Evolutionary conservation across 2,113 vertebrate genomes (phyloP).

Genomic region (Anolis sagrei): DNA sequence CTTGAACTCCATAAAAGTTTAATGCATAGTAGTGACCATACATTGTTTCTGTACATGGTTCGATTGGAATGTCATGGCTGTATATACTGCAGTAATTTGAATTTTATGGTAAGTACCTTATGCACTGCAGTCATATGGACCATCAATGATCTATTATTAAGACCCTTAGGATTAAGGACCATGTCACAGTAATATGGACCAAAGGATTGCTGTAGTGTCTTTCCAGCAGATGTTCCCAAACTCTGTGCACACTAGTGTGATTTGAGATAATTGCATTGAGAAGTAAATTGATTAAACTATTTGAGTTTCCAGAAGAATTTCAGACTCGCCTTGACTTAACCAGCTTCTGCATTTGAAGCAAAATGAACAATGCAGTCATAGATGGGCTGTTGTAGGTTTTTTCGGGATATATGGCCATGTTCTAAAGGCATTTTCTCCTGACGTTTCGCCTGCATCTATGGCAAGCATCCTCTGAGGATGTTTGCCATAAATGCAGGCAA

Average conservation of each 20-base stretch:
- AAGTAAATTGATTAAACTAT: not conserved
- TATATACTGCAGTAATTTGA: not conserved
- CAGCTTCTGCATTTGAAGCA: not conserved
- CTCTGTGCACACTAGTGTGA: not conserved
- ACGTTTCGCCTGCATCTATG: too few species aligned
- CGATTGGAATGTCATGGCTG: not conserved
- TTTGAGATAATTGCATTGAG: not conserved
- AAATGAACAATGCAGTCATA: not conserved
- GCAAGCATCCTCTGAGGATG: too few species aligned
- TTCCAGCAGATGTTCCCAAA: not conserved
- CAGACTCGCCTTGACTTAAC: not conserved
- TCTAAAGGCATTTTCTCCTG: too few species aligned
- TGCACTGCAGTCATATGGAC: not conserved
- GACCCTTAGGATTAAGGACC: too few species aligned
- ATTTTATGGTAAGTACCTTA: not conserved
- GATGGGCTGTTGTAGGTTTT: too few species aligned
- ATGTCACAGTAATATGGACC: not conserved
- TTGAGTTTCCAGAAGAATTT: not conserved
- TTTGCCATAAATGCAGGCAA: too few species aligned
- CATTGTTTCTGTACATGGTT: not conserved
- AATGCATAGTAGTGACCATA: too few species aligned
- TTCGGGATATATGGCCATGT: too few species aligned
- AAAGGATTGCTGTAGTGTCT: not conserved
- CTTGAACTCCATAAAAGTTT: not conserved
- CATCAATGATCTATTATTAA: not conserved